Base-by-base conservation (phyloP, 2,113 vertebrate species). In the Ardeotis arabs region DNA sequence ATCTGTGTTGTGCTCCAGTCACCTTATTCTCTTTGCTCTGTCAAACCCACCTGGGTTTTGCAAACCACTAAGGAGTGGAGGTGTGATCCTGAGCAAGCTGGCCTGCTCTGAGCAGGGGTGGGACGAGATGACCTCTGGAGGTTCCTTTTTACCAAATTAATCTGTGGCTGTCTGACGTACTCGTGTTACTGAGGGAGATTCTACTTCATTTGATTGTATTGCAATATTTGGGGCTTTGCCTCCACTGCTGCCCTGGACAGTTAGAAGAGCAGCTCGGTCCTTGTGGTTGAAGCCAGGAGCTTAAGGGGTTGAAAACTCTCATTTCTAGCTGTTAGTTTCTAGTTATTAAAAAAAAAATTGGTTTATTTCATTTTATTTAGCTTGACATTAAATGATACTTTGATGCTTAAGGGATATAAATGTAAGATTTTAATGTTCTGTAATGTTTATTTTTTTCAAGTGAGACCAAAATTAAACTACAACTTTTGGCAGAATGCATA, bases 361-460 rank as follows among this genome's bases (percentile, higher is more conserved):
- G 12, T 33, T 90, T 73, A 27, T 49, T 94, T 94, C 3, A 78
- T 84, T 85, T 93, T 69, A 64, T 86, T 88, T 89, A 52, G 6
- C 31, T 82, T 79, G 58, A 82, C 50, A 66, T 79, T 84, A 84
- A 87, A 63, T 83, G 45, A 58, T 87, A 50, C 22, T 85, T 91
- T 73, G 13, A 37, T 68, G 70, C 84, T 72, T 91, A 44, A 80
- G 63, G 75, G 70, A 94, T 67, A 73, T 24, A 83, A 92, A 87
- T 56, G 14, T 47, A 67, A 47, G 78, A 39, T 59, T 90, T 93
- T 67, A 80, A 88, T 70, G 67, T 80, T 89, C 78, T 70, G 20
- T 58, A 66, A 87, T 76, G 75, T 85, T 96, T 95, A 67, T 93
- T 87, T 96, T 96, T 96, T 96, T 80, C 31, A 90, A 96, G 58